Base-by-base conservation (phyloP, 2,797 vertebrate genomes). In the Columba guinea region DNA sequence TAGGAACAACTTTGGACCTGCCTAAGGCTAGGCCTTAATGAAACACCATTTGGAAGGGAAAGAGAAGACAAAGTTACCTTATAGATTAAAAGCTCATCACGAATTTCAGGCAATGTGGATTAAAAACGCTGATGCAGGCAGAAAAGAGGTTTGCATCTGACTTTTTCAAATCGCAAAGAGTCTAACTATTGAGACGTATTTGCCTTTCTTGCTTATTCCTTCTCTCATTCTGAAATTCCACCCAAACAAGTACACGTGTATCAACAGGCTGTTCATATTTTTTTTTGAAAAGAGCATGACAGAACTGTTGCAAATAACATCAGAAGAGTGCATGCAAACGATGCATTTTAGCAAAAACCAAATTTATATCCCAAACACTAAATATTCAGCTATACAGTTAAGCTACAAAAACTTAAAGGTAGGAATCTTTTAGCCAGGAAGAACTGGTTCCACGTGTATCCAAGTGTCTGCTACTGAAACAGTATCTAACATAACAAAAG, bases 221-320 rank as follows among this genome's bases (percentile, higher is more conserved):
- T 46, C 44, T 46, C 44, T 20, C 44, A 46, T 46, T 75, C 21
- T 48, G 58, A 87, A 75, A 83, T n/a, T 71, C 49, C 26, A 56
- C 23, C 27, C 32, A 24, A 81, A 87, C 4, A 23, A 22, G 16
- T 28, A 0, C 3, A 7, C 0, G 4, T 13, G 11, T 39, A 64
- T n/a, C 13, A 70, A 62, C 4, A 69, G 19, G 14, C 21, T 67
- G 48, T 28, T 91, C 24, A 34, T 60, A 19, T 24, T 62, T 2
- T 2, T 9, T 5, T 62, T 24, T 11, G 37, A 75, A 93, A 52
- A 90, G 19, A 39, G 3, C 11, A 16, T 2, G 3, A 69, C 2
- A 63, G 51, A 81, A 28, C 1, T 12, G 24, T 13, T 51, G 26
- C 35, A 59, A 83, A 74, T 35, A 83, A 77, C 15, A 65, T 27